Conservation (phyloP, 1,140 invertebrate genomes). For the Neodiprion pinetum region DNA sequence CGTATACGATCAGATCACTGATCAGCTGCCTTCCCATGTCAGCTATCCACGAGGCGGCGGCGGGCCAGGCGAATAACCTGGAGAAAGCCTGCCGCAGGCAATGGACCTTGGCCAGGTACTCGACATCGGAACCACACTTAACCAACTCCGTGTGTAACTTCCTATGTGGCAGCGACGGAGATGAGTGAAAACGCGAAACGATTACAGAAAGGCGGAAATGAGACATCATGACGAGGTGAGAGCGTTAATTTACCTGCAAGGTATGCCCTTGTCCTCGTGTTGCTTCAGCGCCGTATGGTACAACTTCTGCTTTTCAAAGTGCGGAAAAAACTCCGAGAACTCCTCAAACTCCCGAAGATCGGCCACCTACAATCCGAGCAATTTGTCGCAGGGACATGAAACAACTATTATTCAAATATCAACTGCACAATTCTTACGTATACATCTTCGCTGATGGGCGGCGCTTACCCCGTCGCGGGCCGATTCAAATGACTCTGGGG, state of each 20-base stretch:
- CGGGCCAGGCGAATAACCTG: constrained; percentile 73
- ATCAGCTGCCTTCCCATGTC: constrained; percentile 88
- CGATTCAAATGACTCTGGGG: constrained; percentile 92
- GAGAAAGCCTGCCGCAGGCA: constrained; percentile 88
- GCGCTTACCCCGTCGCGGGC: constrained; percentile 83
- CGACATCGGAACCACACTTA: constrained; percentile 86
- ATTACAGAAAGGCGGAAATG: constrained; percentile 46
- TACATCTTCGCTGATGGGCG: neutral
- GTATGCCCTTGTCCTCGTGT: constrained; percentile 78
- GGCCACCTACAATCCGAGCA: constrained; percentile 72
- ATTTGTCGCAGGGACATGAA: constrained; percentile 5
- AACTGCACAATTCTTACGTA: neutral
- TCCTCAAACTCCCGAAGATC: constrained; percentile 90
- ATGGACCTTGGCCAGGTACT: constrained; percentile 94
- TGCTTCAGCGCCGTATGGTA: constrained; percentile 83
- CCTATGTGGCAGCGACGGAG: constrained; percentile 52
- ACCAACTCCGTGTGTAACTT: constrained; percentile 85
- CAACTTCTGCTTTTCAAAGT: constrained; percentile 78
- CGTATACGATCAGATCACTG: constrained; percentile 85
- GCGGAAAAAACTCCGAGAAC: constrained; percentile 75
- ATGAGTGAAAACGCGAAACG: constrained; percentile 40
- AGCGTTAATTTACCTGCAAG: constrained; percentile 69
- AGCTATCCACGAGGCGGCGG: constrained; percentile 82
- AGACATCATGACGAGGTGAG: constrained; percentile 38
- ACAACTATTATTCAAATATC: neutral